Evolutionary conservation across 2,113 vertebrate species (phyloP), one percentile per base, ranked within the genome.

Genomic region (Tautogolabrus adspersus): DNA sequence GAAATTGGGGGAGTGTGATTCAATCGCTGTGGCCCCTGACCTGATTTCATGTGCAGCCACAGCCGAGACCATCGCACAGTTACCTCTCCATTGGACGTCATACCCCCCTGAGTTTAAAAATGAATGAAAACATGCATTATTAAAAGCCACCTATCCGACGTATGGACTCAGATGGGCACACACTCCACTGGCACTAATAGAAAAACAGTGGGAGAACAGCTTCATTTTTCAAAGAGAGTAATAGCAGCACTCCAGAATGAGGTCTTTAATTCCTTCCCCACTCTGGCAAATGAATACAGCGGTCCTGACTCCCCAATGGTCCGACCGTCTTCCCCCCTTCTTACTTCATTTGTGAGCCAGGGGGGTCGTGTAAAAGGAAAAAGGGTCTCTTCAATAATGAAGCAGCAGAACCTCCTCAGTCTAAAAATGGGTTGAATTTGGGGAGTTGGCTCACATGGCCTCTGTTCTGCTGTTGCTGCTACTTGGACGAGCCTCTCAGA

Each of bases 71-170:
- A 13, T 66, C 47, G 1, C 72, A 0, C 63, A 58, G 44, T 10
- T 5, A 59, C 51, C 77, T 75, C 77, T 46, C 61, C 60, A 0
- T 82, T 56, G 59, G 67, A 75, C 79, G 10, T 34, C 30, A 55
- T 54, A 40, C 66, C 30, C 75, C 78, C 49, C 23, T 2, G 69
- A 83, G 71, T 84, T 91, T 86, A 87, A 90, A 91, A 92, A 92
- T 90, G 84, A 92, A 91, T 92, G 87, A 86, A 89, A 81, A 79
- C 87, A 87, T 91, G 88, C 89, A 91, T 93, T 92, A 94, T 92
- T 91, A 84, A 92, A 78, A 70, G 57, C 75, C 88, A 82, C 84
- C 86, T 87, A 81, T 87, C 77, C 77, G 34, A 10, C 79, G 77
- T 70, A 37, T 52, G 83, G 86, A 81, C 81, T 63, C 84, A 87